Evolutionary conservation across 2,797 vertebrate genomes (phyloP), one percentile per base, ranked within the genome.

Genomic region (Helostoma temminkii): DNA sequence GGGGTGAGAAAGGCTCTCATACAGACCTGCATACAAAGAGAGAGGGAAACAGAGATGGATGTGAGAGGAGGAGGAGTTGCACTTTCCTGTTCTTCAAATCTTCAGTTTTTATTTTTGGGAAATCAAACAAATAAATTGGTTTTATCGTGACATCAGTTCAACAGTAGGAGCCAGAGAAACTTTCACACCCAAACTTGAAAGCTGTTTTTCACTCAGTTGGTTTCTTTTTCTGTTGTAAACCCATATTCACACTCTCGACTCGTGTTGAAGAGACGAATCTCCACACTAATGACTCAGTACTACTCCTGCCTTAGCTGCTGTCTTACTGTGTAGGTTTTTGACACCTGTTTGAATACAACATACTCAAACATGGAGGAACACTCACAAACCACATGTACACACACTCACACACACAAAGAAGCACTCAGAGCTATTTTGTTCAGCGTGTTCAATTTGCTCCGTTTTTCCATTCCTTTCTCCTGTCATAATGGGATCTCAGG

Each of bases 401-500:
- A 16, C 48, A 68, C 26, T 24, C 26, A 54, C 49, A 42, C 24
- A 63, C 26, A 28, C 41, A 49, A 49, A 48, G 7, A 1, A 0
- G 65, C 71, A 56, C 62, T 43, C 28, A 26, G 30, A 71, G 65
- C 55, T 61, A 50, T 74, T 83, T 80, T 80, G n/a, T 65, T 26
- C 56, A 60, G 9, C 74, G 49, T 67, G 74, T 83, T 82, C 76
- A 86, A 74, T 89, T 76, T 83, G 50, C 74, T 66, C 62, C 69
- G 61, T 78, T 79, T 42, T 87, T 67, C 71, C 69, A 70, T 71
- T 86, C 52, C 70, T 85, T 80, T 81, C 82, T 45, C 26, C 73
- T 75, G 81, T 88, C 83, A 86, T 89, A 90, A 89, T 89, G 81
- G 86, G 80, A 90, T 91, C 76, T 88, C 22, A 26, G 82, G 39